Percentiles rank a stretch among this genome's conserved stretches.
phyloP scores from a whole-genome alignment of 2,888 invertebrate species.

The Pachymerium ferrugineum region DNA sequence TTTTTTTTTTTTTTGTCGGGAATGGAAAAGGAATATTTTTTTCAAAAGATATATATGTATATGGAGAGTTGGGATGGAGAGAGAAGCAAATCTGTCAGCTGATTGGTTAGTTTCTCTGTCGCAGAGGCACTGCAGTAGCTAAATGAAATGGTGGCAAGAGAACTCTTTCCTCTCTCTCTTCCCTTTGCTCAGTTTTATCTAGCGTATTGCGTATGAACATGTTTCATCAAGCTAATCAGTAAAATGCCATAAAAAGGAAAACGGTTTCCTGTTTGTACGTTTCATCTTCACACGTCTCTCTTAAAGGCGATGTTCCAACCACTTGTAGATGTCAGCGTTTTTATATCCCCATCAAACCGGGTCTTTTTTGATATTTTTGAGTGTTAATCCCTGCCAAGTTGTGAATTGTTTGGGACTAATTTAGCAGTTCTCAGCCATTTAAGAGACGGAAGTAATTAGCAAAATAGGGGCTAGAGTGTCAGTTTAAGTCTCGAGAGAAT shows the following conservation, averaged over 20 bases:
- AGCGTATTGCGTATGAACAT: constrained; percentile 13
- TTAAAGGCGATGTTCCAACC: constrained; percentile 25
- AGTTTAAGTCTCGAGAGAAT: constrained; percentile 14
- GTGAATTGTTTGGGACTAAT: constrained; percentile 17
- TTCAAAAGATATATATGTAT: constrained; percentile 1
- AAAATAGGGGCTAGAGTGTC: constrained; percentile 25
- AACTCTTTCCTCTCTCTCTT: neutral
- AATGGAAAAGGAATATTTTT: neutral
- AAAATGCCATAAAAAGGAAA: constrained; percentile 16
- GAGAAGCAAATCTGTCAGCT: constrained; percentile 20
- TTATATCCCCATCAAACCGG: neutral
- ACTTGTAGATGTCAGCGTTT: neutral
- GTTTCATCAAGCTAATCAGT: constrained; percentile 22
- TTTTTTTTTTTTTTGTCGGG: neutral
- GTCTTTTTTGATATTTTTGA: neutral
- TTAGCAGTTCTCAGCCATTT: neutral
- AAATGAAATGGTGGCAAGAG: constrained; percentile 17
- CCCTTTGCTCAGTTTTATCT: constrained; percentile 15
- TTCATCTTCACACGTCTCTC: neutral
- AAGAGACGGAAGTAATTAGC: constrained; percentile 25
- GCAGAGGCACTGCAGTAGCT: constrained; percentile 31
- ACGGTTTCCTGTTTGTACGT: constrained; percentile 15
- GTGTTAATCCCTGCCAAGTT: constrained; percentile 9
- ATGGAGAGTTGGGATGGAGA: neutral
- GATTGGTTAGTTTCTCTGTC: constrained; percentile 27